phyloP scores from a whole-genome alignment of 2,888 invertebrate genomes.

The Dendrolimus pini region DNA sequence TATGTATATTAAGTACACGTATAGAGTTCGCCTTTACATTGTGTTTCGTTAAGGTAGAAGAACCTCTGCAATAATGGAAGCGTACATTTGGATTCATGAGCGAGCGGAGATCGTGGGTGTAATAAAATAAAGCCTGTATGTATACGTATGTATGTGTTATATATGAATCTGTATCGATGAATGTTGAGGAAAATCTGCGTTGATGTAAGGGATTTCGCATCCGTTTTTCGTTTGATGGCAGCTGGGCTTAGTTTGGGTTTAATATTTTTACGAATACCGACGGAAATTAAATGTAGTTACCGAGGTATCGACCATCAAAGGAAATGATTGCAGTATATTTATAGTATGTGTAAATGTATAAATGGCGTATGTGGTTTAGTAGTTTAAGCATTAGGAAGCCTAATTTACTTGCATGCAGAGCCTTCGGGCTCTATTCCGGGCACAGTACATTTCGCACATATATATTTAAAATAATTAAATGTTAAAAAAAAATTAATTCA shows the following conservation, averaged over 20 bases:
- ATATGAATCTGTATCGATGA: neutral
- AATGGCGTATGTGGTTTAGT: no score
- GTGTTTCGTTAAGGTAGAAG: conserved; percentile 19
- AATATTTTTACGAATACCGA: neutral
- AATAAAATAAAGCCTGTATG: conserved; percentile 22
- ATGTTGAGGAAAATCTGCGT: neutral
- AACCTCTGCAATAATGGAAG: conserved; percentile 31
- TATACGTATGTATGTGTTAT: neutral
- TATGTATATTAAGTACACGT: no score
- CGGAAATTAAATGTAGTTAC: neutral
- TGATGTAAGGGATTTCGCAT: neutral
- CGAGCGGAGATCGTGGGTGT: conserved; percentile 27
- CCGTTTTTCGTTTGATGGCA: neutral
- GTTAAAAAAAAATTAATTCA: no score
- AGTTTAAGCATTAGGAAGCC: no score
- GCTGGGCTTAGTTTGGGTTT: neutral
- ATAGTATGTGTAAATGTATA: no score
- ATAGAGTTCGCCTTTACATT: conserved; percentile 5
- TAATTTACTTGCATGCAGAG: no score
- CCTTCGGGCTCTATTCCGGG: no score
- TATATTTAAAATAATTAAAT: no score
- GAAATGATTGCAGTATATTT: no score
- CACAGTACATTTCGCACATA: no score
- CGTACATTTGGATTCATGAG: conserved; percentile 45
- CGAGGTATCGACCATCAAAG: no score